Evolutionary conservation across 2,888 invertebrate species (phyloP), one percentile per base, ranked within the genome.

Genomic region (Gymnocheta viridis): DNA sequence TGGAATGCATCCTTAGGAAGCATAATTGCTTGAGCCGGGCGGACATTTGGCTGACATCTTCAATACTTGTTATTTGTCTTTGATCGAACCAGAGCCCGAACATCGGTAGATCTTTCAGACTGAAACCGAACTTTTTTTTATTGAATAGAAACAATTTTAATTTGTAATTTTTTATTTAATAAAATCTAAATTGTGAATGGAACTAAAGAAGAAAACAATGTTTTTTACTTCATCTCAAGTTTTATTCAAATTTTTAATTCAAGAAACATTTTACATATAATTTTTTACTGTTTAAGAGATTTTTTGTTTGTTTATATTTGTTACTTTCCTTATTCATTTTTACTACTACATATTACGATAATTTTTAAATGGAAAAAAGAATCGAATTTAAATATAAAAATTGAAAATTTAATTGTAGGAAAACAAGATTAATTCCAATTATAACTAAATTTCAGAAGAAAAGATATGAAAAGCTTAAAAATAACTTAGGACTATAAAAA

Each of bases 261-360:
- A 73, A 78, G 66, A 82, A 73, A 67, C 58, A 51, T 81, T 81
- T 32, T 58, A 73, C 47, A 82, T 67, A 67, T 49, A 66, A 14
- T 73, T 64, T 56, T 47, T 12, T 49, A 17, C 24, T 24, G 22
- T 60, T 29, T 60, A 64, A 70, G 54, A 41, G 62, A 72, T 60
- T 58, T 64, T 62, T 54, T n/a, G n/a, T n/a, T 64, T 70, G 41
- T 67, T 67, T 58, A n/a, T 17, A 60, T 38, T 27, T 70, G 58
- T 58, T 41, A 35, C 32, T 38, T 27, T 58, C 41, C 64, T 14
- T 44, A 24, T 41, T 62, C 51, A 32, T 38, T 44, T 58, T 78
- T 74, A 58, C 54, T 74, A 74, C 69, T 62, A 76, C 58, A 56
- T 44, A 14, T 78, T 73, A 80, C 27, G 47, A 60, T 67, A 64